Evolutionary conservation across 2,113 vertebrate genomes (phyloP), one percentile per base, ranked within the genome.

Genomic region (Coregonus clupeaformis): DNA sequence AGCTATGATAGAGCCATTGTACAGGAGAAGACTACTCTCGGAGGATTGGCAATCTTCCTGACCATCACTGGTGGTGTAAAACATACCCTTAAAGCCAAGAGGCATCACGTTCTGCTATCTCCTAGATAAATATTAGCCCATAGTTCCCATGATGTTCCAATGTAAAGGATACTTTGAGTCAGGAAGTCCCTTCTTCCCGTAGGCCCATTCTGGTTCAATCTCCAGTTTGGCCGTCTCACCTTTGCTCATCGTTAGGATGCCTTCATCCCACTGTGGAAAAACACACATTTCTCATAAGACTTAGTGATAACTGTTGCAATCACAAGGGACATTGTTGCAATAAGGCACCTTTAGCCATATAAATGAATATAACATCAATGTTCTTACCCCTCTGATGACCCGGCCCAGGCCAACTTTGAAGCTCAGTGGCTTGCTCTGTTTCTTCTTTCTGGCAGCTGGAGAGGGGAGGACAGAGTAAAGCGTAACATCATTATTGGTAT

Each of bases 131-230:
- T 42, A 52, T 18, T 18, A 52, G 16, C 49, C 49, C 49, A 52
- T 52, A 52, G 12, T 52, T 30, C 4, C 1, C 42, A 14, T 16
- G 72, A 57, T 5, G 20, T 3, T 6, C 36, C 29, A 49, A 80
- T 24, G 16, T 68, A 84, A 95, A 98, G 96, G 98, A 99, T 99
- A 98, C 97, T 99, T 99, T 18, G 95, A 94, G 0, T 99, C 97
- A 0, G 97, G 96, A 74, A 96, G 87, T 4, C 98, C 98, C 80
- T 98, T 99, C 89, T 90, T 97, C 30, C 98, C 98, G 0, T 99
- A 99, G 0, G 94, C 97, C 97, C 98, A 99, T 85, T 99, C 97
- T 0, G 97, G 87, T 80, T 99, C 96, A 0, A 99, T 99, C 85
- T 97, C 96, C 83, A 99, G 71, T n/a, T 92, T 93, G 5, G 97